Evolutionary conservation across 2,797 vertebrate genomes (phyloP), one percentile per base, ranked within the genome.

Genomic region (Geotria australis): DNA sequence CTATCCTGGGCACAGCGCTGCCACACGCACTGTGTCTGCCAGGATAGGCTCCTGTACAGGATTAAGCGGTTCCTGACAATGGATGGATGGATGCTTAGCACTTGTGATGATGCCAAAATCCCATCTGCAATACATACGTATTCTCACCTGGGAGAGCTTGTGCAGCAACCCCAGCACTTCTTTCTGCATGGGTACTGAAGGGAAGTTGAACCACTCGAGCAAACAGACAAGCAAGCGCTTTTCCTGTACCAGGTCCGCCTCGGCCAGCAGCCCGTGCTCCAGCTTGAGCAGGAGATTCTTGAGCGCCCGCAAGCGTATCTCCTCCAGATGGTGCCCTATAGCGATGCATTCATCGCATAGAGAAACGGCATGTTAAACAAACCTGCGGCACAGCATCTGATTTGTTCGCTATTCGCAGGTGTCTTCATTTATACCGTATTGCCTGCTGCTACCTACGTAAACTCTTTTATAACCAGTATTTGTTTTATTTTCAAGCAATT

Each of bases 201-300:
- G 82, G 63, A 85, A 89, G 67, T 83, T 88, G 73, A 96, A 98
- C 88, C 91, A 96, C 57, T 84, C 76, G 61, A 98, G 72, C 48
- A 98, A 72, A 61, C 69, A 70, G 57, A 73, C 60, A 59, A 84
- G 82, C 57, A 96, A 73, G 1, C 67, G 67, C 62, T 74, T 76
- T 60, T 96, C 82, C 14, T 77, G 79, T 47, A 81, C 71, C 3
- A 98, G 73, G 62, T 91, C 85, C 1, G 68, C 66, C 46, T 77
- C 65, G 0, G 76, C 67, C 46, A 88, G 65, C 47, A 96, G 68
- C 58, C 69, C 70, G 63, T 79, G 85, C 56, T 91, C 78, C 51
- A 91, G 65, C 61, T 98, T 98, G 61, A 74, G 73, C 2, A 82
- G 64, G 60, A 98, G 69, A 61, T 68, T 82, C 68, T 69, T 73